Base-by-base conservation (phyloP, 2,888 invertebrate species). In the Ceraclea dissimilis region DNA sequence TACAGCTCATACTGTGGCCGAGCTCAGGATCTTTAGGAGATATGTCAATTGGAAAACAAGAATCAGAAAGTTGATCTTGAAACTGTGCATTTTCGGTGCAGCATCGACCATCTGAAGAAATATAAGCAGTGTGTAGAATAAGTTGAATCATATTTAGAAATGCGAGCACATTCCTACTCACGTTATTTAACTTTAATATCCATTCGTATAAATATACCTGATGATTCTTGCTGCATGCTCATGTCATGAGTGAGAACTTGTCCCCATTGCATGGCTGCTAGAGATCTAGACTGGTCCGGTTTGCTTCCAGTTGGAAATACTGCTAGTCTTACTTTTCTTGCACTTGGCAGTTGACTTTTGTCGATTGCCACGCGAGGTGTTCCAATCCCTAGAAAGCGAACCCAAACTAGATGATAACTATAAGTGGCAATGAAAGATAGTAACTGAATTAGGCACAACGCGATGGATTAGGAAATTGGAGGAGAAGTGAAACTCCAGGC, bases 161-260 rank as follows among this genome's bases (percentile, higher is more conserved):
- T 26, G 26, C 26, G 10, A n/a, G n/a, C n/a, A n/a, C n/a, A n/a
- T n/a, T n/a, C n/a, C n/a, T n/a, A n/a, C n/a, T n/a, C n/a, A n/a
- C n/a, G n/a, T n/a, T n/a, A n/a, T n/a, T n/a, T n/a, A n/a, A n/a
- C n/a, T n/a, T n/a, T n/a, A n/a, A n/a, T n/a, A n/a, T n/a, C n/a
- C n/a, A n/a, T n/a, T n/a, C n/a, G n/a, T n/a, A n/a, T n/a, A n/a
- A n/a, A n/a, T n/a, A n/a, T n/a, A 26, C 26, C 26, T 26, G 26
- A 10, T 26, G 26, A 10, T 6, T 26, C 26, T 26, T 26, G 26
- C 26, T 26, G 26, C 10, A 26, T 6, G 10, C 26, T 26, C 68
- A 79, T 73, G 61, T 80, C 80, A 67, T 83, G 82, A 19, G 81
- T 81, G 48, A 83, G 71, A 62, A 81, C 75, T 66, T 83, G 82